Conservation (phyloP, 2,797 vertebrate species). For the Macrochelys suwanniensis region DNA sequence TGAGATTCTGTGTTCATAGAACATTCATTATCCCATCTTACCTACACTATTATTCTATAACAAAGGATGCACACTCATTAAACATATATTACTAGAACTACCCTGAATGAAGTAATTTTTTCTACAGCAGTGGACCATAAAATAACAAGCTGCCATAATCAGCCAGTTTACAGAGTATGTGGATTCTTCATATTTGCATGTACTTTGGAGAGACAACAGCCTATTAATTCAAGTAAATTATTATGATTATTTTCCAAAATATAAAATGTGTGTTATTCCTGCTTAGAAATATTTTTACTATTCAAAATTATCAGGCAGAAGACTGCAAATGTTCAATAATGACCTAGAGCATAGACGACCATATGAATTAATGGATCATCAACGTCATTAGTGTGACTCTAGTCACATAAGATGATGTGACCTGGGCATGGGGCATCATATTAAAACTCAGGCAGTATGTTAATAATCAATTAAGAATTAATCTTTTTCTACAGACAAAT, state of each 20-base stretch:
- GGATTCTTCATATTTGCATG: not conserved
- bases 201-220: not conserved
- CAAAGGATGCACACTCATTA: constrained; percentile 41
- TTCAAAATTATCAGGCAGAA: not conserved
- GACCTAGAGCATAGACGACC: not conserved
- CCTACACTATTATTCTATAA: not conserved
- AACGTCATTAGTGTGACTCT: not conserved
- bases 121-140: not conserved
- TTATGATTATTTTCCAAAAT: not conserved
- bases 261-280: not conserved
- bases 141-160: not conserved
- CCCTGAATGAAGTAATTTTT: not conserved
- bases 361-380: not conserved
- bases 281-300: not conserved
- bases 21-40: constrained; percentile 14
- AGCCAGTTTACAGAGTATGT: not conserved
- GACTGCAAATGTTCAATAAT: not conserved
- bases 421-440: not conserved
- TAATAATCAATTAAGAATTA: not conserved
- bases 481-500: not conserved
- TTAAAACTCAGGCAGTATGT: not conserved
- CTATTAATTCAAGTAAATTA: not conserved
- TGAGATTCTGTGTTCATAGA: not conserved
- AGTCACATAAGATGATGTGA: not conserved
- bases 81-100: not conserved